Percentiles rank a stretch among this genome's conserved stretches.
phyloP scores from a whole-genome alignment of 2,888 invertebrate genomes.

The Crematogaster levior region DNA sequence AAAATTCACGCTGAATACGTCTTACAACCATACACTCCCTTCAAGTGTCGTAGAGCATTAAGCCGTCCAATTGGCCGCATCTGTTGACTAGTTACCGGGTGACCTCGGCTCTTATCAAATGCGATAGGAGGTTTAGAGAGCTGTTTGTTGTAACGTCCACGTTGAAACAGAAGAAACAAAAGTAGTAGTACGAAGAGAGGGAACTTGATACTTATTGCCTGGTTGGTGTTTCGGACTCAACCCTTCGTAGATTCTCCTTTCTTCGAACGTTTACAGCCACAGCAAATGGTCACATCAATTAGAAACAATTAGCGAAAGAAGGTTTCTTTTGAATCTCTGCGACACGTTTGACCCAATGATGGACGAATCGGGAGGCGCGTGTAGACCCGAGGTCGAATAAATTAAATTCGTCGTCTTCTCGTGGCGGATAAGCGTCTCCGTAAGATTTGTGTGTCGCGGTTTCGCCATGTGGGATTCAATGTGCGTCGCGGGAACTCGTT shows the following conservation, averaged over 20 bases:
- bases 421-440: slow-evolving; percentile 57
- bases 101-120: slow-evolving; percentile 83
- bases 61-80: slow-evolving; percentile 78
- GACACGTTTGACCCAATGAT: slow-evolving; percentile 42
- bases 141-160: slow-evolving; percentile 77
- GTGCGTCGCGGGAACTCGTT: slow-evolving; percentile 54
- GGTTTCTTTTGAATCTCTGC: slow-evolving; percentile 56
- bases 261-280: slow-evolving; percentile 30
- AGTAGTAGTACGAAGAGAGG: slow-evolving; percentile 26
- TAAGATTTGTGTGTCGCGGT: slow-evolving; percentile 59
- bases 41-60: slow-evolving; percentile 58
- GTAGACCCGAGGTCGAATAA: slow-evolving; percentile 63
- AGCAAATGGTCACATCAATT: slow-evolving; percentile 55
- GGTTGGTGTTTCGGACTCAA: slow-evolving; percentile 55
- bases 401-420: slow-evolving; percentile 63
- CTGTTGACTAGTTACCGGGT: slow-evolving; percentile 80
- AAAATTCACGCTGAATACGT: neutral
- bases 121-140: slow-evolving; percentile 80
- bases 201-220: slow-evolving; percentile 66
- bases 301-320: slow-evolving; percentile 66
- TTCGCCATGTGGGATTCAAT: slow-evolving; percentile 47
- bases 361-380: slow-evolving; percentile 44
- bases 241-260: slow-evolving; percentile 52
- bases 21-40: slow-evolving; percentile 9
- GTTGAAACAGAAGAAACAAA: slow-evolving; percentile 62